Conservation (phyloP, 2,113 vertebrate genomes). For the Urocolius indicus region DNA sequence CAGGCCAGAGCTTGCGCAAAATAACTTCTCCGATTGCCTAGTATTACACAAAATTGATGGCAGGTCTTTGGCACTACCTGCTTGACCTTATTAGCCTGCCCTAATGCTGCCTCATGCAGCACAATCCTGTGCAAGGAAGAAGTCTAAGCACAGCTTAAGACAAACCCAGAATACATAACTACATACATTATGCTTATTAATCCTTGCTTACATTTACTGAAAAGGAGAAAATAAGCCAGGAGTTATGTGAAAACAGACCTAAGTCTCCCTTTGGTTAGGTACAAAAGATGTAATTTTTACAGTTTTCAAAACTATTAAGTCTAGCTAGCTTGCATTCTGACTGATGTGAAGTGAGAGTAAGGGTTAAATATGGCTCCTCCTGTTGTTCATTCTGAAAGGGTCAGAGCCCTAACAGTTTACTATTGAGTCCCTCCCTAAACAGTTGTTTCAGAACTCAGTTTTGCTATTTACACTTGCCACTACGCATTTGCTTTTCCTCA, state of each 20-base stretch:
- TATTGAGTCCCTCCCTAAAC: neutral
- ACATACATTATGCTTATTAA: neutral
- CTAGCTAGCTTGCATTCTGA: neutral
- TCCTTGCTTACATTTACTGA: neutral
- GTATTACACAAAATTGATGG: neutral
- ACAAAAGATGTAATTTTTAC: neutral
- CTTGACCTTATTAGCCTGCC: neutral
- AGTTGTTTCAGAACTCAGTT: conserved; percentile 39
- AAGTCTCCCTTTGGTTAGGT: neutral
- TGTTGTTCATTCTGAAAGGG: neutral
- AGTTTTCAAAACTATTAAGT: neutral
- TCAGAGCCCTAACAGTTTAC: neutral
- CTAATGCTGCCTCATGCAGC: rapidly evolving
- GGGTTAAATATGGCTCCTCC: neutral
- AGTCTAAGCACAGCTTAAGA: neutral
- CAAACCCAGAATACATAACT: neutral
- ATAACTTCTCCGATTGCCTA: rapidly evolving
- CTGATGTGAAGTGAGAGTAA: neutral
- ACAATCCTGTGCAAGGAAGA: neutral
- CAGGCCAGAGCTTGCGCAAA: neutral
- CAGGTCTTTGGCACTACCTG: neutral
- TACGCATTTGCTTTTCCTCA: conserved; percentile 33
- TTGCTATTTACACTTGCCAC: conserved; percentile 49
- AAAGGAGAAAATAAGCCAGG: neutral
- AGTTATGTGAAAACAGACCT: neutral